Evolutionary conservation across 2,113 vertebrate species (phyloP).

Genomic region (Recurvirostra avosetta): DNA sequence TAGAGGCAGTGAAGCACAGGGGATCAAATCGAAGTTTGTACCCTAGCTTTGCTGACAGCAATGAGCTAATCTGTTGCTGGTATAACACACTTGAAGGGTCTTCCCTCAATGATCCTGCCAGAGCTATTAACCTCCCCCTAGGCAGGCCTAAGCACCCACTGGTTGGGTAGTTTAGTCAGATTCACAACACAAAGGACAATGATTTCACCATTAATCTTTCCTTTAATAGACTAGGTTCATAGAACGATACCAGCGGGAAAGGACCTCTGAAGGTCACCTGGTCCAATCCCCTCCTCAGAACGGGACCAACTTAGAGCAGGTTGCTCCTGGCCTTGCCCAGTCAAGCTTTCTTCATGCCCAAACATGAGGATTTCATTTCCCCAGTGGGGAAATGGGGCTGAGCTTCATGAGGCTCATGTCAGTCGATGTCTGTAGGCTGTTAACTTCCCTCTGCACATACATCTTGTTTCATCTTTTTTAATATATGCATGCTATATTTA

Average conservation of each 20-base stretch:
- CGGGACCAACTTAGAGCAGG: neutral
- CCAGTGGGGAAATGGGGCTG: neutral
- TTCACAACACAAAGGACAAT: neutral
- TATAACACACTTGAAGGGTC: neutral
- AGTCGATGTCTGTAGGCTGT: neutral
- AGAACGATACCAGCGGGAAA: neutral
- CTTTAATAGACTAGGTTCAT: neutral
- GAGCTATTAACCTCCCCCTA: neutral
- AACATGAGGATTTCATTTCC: neutral
- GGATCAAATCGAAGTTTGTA: neutral
- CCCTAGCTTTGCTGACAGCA: neutral
- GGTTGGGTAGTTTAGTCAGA: neutral
- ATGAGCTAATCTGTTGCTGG: neutral
- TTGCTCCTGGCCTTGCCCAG: neutral
- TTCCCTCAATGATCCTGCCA: neutral
- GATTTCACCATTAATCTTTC: neutral
- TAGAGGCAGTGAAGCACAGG: neutral
- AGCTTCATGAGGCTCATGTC: neutral
- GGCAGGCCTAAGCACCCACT: neutral
- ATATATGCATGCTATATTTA: neutral
- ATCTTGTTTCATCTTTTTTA: neutral
- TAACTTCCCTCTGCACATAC: neutral
- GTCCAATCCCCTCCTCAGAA: neutral
- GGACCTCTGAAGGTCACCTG: neutral
- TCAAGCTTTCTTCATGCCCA: neutral